Percentiles rank a stretch among this genome's conserved stretches.
Evolutionary conservation across 1,140 invertebrate genomes (phyloP).

Genomic region (Saccostrea glomerata): DNA sequence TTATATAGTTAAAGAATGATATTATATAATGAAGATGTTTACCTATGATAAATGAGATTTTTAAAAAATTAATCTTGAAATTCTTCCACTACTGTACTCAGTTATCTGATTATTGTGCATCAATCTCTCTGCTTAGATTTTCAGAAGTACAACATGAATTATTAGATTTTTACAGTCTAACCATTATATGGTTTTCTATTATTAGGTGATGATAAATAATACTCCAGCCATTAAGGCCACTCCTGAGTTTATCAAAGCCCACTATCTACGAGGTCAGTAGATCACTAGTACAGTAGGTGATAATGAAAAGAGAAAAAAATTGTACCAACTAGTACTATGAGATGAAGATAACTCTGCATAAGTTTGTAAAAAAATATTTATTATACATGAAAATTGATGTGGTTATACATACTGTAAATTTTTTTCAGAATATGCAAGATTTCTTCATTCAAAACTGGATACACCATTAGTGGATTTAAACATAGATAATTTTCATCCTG

Average conservation of each 20-base stretch:
- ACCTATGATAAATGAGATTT: too few species aligned
- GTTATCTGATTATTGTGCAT: too few species aligned
- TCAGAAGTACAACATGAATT: too few species aligned
- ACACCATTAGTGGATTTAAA: slow-evolving; percentile 61
- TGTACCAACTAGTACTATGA: not conserved
- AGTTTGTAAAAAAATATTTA: not conserved
- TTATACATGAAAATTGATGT: not conserved
- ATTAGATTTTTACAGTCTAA: too few species aligned
- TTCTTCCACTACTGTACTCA: too few species aligned
- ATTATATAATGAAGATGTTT: too few species aligned
- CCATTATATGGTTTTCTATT: too few species aligned
- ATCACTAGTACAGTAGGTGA: too few species aligned
- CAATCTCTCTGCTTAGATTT: too few species aligned
- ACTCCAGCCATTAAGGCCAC: slow-evolving; percentile 66
- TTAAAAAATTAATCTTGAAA: too few species aligned
- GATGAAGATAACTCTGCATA: not conserved
- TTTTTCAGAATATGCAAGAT: slow-evolving; percentile 73
- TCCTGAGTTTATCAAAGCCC: slow-evolving; percentile 73
- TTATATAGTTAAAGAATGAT: too few species aligned
- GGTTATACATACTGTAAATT: not conserved
- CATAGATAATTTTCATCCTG: slow-evolving; percentile 65
- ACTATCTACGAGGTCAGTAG: slow-evolving; percentile 72
- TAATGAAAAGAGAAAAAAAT: too few species aligned
- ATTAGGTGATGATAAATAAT: slow-evolving; percentile 70
- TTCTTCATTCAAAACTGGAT: slow-evolving; percentile 72